A percentile compares a stretch with the other conserved stretches of the same genome.
These are phyloP conservation scores for Chelonus insularis DNA, from an alignment of 1,140 invertebrate genomes.

Conservation along the genomic window DNA sequence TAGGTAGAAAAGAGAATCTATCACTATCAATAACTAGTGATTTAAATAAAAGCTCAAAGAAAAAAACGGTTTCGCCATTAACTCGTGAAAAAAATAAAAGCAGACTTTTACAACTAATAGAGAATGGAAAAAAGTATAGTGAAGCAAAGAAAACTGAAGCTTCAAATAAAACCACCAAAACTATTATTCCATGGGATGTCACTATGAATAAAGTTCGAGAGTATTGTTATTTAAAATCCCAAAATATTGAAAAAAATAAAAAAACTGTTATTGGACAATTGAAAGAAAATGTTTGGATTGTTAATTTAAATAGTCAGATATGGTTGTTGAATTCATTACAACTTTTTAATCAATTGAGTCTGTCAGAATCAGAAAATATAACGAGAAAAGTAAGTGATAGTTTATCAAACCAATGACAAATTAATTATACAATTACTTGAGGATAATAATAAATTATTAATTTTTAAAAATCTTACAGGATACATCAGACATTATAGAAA, in stretches of 20 bases:
- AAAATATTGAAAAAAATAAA: neutral
- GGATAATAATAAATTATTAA: no score
- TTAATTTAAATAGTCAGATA: conserved; percentile 35
- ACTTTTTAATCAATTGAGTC: conserved; percentile 34
- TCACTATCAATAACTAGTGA: neutral
- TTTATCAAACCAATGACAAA: neutral
- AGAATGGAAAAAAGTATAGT: conserved; percentile 36
- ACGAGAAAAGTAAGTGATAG: neutral
- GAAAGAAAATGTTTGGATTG: conserved; percentile 37
- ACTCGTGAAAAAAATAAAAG: conserved; percentile 35
- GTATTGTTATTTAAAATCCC: conserved; percentile 30
- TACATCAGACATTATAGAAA: no score
- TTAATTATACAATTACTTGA: no score
- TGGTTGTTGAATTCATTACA: conserved; percentile 36
- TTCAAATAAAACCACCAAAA: neutral
- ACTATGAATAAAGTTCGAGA: conserved; percentile 31
- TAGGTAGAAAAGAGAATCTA: conserved; percentile 30
- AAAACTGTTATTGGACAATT: conserved; percentile 38
- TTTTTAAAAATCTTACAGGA: no score
- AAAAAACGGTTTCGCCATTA: conserved; percentile 21
- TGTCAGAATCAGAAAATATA: neutral
- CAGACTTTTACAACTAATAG: conserved; percentile 40
- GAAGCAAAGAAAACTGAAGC: neutral
- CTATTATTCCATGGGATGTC: conserved; percentile 38
- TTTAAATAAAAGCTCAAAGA: neutral